A percentile compares a stretch with the other conserved stretches of the same genome.
These are phyloP conservation scores for Rynchops niger DNA, from an alignment of 2,113 vertebrate species.

Conservation along the genomic window DNA sequence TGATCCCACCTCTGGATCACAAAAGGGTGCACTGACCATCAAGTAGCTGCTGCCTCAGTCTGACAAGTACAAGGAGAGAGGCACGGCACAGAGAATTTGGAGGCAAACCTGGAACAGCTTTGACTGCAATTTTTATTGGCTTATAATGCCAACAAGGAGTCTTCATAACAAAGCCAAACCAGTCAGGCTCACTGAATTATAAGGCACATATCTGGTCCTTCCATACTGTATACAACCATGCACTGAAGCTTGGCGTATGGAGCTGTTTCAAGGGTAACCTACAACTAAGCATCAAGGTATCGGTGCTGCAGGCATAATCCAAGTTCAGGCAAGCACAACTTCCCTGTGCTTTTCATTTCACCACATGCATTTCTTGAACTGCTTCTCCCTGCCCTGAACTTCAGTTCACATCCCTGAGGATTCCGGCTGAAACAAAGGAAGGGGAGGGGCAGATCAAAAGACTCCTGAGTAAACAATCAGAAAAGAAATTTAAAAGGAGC, in stretches of 20 bases:
- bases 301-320: background rate
- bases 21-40: background rate
- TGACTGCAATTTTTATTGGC: background rate
- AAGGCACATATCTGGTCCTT: background rate
- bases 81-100: background rate
- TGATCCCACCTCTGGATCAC: background rate
- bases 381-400: background rate
- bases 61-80: background rate
- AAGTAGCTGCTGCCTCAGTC: background rate
- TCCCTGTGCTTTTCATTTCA: background rate
- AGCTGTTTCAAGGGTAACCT: background rate
- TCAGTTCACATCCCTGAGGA: constrained; percentile 35
- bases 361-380: background rate
- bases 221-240: background rate
- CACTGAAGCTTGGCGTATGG: background rate
- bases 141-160: background rate
- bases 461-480: constrained; percentile 16
- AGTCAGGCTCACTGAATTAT: background rate
- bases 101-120: background rate
- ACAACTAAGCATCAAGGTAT: background rate
- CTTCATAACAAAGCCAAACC: background rate
- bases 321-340: background rate
- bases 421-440: constrained; percentile 29
- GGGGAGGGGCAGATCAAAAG: constrained; percentile 26
- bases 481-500: constrained; percentile 2